phyloP scores from a whole-genome alignment of 1,140 invertebrate genomes.

The Drosophila tropicalis region DNA sequence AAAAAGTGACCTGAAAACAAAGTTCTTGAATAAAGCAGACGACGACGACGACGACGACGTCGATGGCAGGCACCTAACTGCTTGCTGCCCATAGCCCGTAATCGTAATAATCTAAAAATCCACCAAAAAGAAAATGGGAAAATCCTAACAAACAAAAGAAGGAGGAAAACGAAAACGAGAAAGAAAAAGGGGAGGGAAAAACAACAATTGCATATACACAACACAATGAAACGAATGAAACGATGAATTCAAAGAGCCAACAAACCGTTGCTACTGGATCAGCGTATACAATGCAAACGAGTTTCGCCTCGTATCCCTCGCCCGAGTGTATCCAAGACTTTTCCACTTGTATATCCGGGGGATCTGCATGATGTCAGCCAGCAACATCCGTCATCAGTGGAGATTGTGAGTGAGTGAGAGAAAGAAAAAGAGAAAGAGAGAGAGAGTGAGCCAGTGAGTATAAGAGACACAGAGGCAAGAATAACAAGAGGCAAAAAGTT shows the following conservation, averaged over 20 bases:
- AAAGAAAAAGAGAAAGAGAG: not conserved
- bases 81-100: constrained; percentile 25
- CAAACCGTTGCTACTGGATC: constrained; percentile 89
- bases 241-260: constrained; percentile 55
- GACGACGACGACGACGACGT: constrained; percentile 12
- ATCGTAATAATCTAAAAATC: constrained; percentile 72
- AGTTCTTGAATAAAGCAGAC: constrained; percentile 56
- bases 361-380: constrained; percentile 81
- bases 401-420: constrained; percentile 21
- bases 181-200: too few species aligned
- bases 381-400: constrained; percentile 32
- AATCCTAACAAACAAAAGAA: constrained; percentile 26
- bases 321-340: constrained; percentile 89
- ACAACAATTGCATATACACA: constrained; percentile 13
- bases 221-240: constrained; percentile 51
- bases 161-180: constrained; percentile 27
- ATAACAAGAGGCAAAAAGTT: constrained; percentile 27
- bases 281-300: constrained; percentile 89
- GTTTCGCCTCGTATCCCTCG: constrained; percentile 88
- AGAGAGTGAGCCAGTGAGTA: not conserved
- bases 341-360: constrained; percentile 89
- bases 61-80: constrained; percentile 7
- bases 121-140: constrained; percentile 45
- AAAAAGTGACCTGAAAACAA: constrained; percentile 70
- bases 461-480: not conserved